These are phyloP conservation scores for Sandelia bainsii DNA, from an alignment of 2,797 vertebrate genomes.

Conservation along the genomic window DNA sequence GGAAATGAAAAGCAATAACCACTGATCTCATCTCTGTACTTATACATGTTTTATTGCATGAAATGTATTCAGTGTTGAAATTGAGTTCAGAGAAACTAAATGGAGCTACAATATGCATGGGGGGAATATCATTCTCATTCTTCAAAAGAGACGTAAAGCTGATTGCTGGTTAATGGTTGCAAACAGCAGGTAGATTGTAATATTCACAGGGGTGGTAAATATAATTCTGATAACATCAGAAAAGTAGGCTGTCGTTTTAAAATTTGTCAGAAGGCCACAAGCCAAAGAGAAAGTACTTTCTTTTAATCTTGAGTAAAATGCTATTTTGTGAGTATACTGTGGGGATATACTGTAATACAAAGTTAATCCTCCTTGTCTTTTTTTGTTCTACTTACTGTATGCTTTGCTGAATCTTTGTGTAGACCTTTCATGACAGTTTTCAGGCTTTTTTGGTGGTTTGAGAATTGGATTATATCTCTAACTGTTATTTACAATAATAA, in stretches of 20 bases:
- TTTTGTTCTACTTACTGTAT: not conserved
- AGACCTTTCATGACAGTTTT: conserved; percentile 6
- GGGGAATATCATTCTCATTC: conserved; percentile 17
- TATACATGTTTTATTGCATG: conserved; percentile 47
- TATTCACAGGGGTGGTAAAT: conserved; percentile 11
- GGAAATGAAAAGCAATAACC: conserved; percentile 59
- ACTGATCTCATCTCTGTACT: conserved; percentile 45
- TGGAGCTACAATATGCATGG: not conserved
- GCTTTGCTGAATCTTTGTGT: not conserved
- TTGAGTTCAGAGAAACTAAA: conserved; percentile 37
- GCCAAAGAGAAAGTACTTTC: not conserved
- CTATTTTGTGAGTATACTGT: conserved; percentile 12
- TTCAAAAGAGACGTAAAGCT: conserved; percentile 18
- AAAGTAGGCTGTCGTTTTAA: conserved; percentile 21
- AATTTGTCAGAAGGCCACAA: not conserved
- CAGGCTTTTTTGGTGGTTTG: conserved; percentile 6
- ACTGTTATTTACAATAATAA: conserved; percentile 31
- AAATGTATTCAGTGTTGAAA: conserved; percentile 60
- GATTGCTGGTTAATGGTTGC: conserved; percentile 41
- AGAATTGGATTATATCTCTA: conserved; percentile 16
- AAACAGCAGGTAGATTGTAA: conserved; percentile 31
- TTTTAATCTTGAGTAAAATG: conserved; percentile 18
- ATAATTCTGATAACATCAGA: conserved; percentile 13
- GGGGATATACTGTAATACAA: not conserved
- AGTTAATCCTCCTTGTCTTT: conserved; percentile 1